Base-by-base conservation (phyloP, 2,797 vertebrate genomes). In the Eupleurogrammus muticus region DNA sequence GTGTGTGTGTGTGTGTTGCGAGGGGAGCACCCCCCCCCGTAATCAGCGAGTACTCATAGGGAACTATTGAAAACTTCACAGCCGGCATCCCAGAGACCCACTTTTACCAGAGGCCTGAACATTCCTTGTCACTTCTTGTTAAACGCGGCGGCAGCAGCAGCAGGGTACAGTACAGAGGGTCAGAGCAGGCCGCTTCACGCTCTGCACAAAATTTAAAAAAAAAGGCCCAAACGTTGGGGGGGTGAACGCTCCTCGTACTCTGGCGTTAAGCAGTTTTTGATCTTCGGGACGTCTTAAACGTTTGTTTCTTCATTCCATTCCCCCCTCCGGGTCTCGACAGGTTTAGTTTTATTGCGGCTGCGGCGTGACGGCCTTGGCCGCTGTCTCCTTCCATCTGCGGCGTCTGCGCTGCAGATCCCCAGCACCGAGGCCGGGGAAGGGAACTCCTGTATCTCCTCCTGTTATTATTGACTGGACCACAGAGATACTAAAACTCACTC, bases 41-140 rank as follows among this genome's bases (percentile, higher is more conserved):
- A 40, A 62, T 47, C 23, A 28, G 49, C 7, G 20, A 19, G 23
- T 35, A 42, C 55, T 77, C 47, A 23, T 49, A 3, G 0, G 46
- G 17, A 55, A 28, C 5, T 44, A 44, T 44, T 17, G 58, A 32
- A 55, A 70, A 59, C 23, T 8, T 57, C 62, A 3, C 19, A 20
- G 52, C 38, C 40, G 19, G 44, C 63, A 61, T 23, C 19, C 13
- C 23, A 28, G 32, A 68, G 66, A 75, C 81, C 67, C 68, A 56
- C 49, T 73, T 70, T 70, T 47, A 74, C 55, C 52, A 55, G 77
- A 77, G 59, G 69, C 70, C 81, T 40, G 50, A 55, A 75, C 77
- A 78, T 75, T 78, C 73, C 79, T 47, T 77, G 80, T 77, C 80
- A 83, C 17, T 69, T 86, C 14, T 35, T 65, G 56, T 84, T 80